Conservation (phyloP, 2,888 invertebrate genomes). For the Drosophila subquinaria region DNA sequence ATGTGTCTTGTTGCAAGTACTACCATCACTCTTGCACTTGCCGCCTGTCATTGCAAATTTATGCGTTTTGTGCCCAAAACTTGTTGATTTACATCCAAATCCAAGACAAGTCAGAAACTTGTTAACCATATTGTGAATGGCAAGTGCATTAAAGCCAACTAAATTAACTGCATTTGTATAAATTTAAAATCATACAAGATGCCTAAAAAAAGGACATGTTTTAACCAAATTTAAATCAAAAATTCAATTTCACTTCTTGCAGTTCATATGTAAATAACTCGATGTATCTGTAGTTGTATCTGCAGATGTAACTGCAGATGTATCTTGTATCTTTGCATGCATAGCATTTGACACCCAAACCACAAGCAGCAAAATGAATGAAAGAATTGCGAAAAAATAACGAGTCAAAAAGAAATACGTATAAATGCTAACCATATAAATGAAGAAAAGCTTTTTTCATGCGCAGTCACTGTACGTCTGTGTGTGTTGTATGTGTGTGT, state of each 20-base stretch:
- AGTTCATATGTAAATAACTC: slow-evolving; percentile 1
- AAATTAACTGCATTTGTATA: neutral
- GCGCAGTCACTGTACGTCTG: slow-evolving; percentile 38
- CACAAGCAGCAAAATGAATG: slow-evolving; percentile 21
- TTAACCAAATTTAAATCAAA: neutral
- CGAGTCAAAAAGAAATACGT: slow-evolving; percentile 15
- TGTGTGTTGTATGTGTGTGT: slow-evolving; percentile 14
- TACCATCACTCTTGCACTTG: slow-evolving; percentile 8
- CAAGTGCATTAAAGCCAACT: neutral
- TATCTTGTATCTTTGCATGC: slow-evolving; percentile 12
- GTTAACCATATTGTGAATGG: slow-evolving; percentile 14
- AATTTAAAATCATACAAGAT: neutral
- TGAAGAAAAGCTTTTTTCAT: slow-evolving; percentile 58
- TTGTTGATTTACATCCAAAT: slow-evolving; percentile 62
- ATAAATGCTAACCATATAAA: slow-evolving; percentile 47
- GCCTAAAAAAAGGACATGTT: neutral
- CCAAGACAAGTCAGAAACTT: slow-evolving; percentile 6
- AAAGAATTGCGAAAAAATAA: slow-evolving; percentile 19
- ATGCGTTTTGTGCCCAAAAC: slow-evolving; percentile 54
- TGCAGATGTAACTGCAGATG: neutral
- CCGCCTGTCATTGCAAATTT: slow-evolving; percentile 49
- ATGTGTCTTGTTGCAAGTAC: slow-evolving; percentile 56
- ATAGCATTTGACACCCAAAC: slow-evolving; percentile 12
- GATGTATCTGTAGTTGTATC: neutral
- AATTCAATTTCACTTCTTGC: neutral